These are phyloP conservation scores for Sebastes jordani DNA, from an alignment of 2,797 vertebrate species.

Conservation along the genomic window DNA sequence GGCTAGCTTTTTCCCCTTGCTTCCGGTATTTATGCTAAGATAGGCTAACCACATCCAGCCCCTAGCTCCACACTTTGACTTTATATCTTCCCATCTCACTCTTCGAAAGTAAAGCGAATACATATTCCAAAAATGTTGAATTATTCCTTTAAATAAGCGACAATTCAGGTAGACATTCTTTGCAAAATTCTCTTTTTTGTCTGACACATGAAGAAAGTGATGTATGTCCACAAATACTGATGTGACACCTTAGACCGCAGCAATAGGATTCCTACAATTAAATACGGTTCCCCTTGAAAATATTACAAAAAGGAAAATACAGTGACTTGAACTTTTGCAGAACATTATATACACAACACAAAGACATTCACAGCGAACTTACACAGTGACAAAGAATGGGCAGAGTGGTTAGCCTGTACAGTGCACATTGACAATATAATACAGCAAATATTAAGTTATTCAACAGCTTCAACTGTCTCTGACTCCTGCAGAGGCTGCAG, in stretches of 20 bases:
- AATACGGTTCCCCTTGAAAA: conserved; percentile 10
- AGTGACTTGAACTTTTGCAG: conserved; percentile 47
- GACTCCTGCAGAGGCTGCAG: conserved; percentile 1
- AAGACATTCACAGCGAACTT: conserved; percentile 13
- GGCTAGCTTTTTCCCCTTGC: background rate
- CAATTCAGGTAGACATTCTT: background rate
- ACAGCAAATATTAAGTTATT: conserved; percentile 27
- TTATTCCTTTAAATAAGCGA: background rate
- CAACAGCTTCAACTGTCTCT: background rate
- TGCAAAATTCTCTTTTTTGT: background rate
- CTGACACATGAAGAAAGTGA: background rate
- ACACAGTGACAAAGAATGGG: conserved; percentile 7
- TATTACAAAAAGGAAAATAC: conserved; percentile 30
- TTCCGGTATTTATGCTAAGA: background rate
- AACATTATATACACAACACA: conserved; percentile 31
- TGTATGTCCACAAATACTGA: conserved; percentile 11
- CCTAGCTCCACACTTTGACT: background rate
- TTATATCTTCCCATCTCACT: background rate
- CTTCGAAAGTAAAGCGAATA: background rate
- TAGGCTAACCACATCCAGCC: background rate
- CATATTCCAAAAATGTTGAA: background rate
- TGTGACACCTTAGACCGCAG: background rate
- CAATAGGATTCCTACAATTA: background rate
- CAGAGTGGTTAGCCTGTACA: conserved; percentile 22
- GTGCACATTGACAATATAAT: conserved; percentile 38